Evolutionary conservation across 2,113 vertebrate species (phyloP).

Genomic region (Trematomus loennbergii): DNA sequence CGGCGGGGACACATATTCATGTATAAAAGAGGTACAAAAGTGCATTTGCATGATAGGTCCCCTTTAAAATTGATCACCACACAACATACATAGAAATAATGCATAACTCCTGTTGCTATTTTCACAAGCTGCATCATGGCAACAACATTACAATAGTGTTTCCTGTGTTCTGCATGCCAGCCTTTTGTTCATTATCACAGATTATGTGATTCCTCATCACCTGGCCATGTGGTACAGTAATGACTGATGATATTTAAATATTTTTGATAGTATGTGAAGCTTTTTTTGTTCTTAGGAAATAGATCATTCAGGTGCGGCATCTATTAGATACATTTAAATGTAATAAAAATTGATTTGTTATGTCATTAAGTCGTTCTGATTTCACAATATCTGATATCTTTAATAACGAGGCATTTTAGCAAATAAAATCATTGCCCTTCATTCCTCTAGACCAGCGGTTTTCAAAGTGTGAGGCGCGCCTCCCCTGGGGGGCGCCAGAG

Average conservation of each 20-base stretch:
- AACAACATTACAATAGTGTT: background rate
- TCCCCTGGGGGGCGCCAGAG: too few relatives aligned
- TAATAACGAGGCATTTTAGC: constrained; percentile 13
- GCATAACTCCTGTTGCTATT: background rate
- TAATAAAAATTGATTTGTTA: constrained; percentile 45
- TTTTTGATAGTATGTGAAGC: constrained; percentile 8
- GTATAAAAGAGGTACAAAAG: too few relatives aligned
- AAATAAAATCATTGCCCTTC: background rate
- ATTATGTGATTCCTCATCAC: constrained; percentile 19
- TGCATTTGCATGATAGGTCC: too few relatives aligned
- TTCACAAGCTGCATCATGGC: constrained; percentile 2
- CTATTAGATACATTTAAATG: constrained; percentile 10
- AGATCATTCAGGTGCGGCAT: constrained; percentile 19
- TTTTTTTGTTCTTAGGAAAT: constrained; percentile 19
- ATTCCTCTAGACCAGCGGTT: too few relatives aligned
- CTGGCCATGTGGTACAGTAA: background rate
- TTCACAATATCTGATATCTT: constrained; percentile 28
- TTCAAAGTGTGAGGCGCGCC: too few relatives aligned
- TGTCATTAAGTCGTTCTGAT: constrained; percentile 42
- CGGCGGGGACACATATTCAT: too few relatives aligned
- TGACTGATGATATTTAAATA: background rate
- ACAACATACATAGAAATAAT: constrained; percentile 43
- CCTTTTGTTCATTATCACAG: constrained; percentile 29
- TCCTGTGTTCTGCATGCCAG: background rate
- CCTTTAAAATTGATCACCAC: constrained; percentile 37